Base-by-base conservation (phyloP, 1,140 invertebrate genomes). In the Drosophila gunungcola region DNA sequence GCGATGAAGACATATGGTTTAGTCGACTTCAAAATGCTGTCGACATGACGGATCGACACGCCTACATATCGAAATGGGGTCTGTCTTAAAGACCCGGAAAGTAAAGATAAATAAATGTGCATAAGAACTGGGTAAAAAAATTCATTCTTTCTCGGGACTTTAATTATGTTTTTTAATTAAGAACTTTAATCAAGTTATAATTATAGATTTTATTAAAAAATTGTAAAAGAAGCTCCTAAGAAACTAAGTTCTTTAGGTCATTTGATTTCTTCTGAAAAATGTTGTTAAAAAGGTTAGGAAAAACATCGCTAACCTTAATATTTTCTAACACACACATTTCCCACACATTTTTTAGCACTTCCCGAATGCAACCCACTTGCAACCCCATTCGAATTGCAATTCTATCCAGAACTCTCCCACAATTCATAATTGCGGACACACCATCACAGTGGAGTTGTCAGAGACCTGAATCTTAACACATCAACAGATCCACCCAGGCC, bases 371-470 rank as follows among this genome's bases (percentile, higher is more conserved):
- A 13, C 7, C 36, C 3, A 32, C 6, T 32, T 29, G 7, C 11
- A 4, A 32, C n/a, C 46, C 58, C 7, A 52, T 34, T 32, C 3
- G 16, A 34, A 43, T 9, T 11, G 49, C 29, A 43, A 4, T 63
- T 63, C 45, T 34, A 34, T 12, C n/a, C 42, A 72, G 68, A 72
- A 72, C 64, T 57, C 52, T 72, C 65, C 65, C 65, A 72, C 68
- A 57, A 56, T 70, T 57, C 3, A 49, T 49, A 43, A 36, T 36
- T 42, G 16, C n/a, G 4, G 25, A 12, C 2, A 5, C 36, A 41
- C 25, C 25, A 41, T 11, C 53, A 13, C 3, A 12, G 51, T 36
- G 21, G 7, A 21, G 25, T 21, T 36, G 64, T 36, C 64, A 52
- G 46, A 5, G 46, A 2, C 21, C 27, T 36, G 27, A 68, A 51